Evolutionary conservation across 2,888 invertebrate genomes (phyloP), one percentile per base, ranked within the genome.

Genomic region (Tribolium freemani): DNA sequence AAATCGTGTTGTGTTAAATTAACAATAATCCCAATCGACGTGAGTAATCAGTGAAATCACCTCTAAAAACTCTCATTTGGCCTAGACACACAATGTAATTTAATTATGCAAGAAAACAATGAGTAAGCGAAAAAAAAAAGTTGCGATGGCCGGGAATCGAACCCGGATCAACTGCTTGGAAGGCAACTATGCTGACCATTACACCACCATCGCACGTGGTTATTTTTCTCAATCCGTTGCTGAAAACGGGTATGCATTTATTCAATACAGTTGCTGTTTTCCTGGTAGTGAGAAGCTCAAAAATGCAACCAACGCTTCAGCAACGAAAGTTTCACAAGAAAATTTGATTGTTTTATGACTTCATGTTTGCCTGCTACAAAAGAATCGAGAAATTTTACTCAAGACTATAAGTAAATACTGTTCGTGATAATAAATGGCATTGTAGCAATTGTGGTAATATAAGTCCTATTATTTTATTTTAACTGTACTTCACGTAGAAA

Each of bases 101-200:
- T 16, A 21, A 56, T 56, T 56, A 16, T 58, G 58, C 11, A 58
- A 58, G 3, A 10, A 50, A 31, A 58, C 46, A 58, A 48, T 58
- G 38, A 61, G 8, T 50, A 21, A 30, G n/a, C 10, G 8, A 38
- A 73, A 69, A 63, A n/a, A 58, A 68, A 53, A 63, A 31, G 13
- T 48, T 86, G 86, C 86, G 86, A 86, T 86, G 86, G 86, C 86
- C 86, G 86, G 86, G 86, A 86, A 86, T 86, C 86, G 86, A 86
- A 86, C 86, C 86, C 86, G 86, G 86, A 86, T 86, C 86, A 86
- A 86, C 86, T 86, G 86, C 86, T 86, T 86, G 86, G 86, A 86
- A 86, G 86, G 86, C 86, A 86, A 86, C 86, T 86, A 86, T 86
- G 86, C 86, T 86, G 84, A 86, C 86, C 86, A 86, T 86, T 86